Base-by-base conservation (phyloP, 2,113 vertebrate genomes). In the Furnarius figulus region DNA sequence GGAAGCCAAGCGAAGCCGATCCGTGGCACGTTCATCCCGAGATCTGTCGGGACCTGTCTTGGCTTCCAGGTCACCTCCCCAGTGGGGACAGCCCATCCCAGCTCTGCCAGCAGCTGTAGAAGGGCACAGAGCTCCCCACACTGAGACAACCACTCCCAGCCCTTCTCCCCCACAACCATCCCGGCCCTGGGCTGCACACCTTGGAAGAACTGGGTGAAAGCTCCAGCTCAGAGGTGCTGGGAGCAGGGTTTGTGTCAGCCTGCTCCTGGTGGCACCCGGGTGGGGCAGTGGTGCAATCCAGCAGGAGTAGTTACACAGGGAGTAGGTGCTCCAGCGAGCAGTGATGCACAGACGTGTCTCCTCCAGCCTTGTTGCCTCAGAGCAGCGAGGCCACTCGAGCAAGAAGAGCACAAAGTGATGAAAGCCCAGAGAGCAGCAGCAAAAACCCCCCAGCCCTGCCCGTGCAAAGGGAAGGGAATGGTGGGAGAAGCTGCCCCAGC, bases 31-130 rank as follows among this genome's bases (percentile, higher is more conserved):
- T 10, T 37, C 53, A 24, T 6, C 73, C 42, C 1, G 18, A 55
- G 53, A 31, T 5, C 63, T 2, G 0, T 0, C 31, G 0, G 82
- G 49, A 76, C 40, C 52, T 17, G 59, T 2, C 50, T 0, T 5
- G 27, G 37, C 8, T 39, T 7, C 58, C 10, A 16, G 21, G 68
- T 35, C 7, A 1, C 4, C 2, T 25, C 31, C 55, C 67, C 4
- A 0, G 13, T 8, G 62, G 61, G 62, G 3, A 73, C 6, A 1
- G 62, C 44, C 53, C 2, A 0, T 44, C 58, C 25, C 24, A 28
- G 71, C 90, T 49, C 62, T 53, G 22, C 52, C 19, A 37, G 78
- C 71, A 37, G 70, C 42, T 40, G 28, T 5, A 27, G 7, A 28
- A 12, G 30, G 13, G 30, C 55, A 75, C 28, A 62, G 30, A 40